A percentile compares a stretch with the other conserved stretches of the same genome.
These are phyloP conservation scores for Amblyornis subalaris DNA, from an alignment of 2,113 vertebrate genomes.

Conservation along the genomic window DNA sequence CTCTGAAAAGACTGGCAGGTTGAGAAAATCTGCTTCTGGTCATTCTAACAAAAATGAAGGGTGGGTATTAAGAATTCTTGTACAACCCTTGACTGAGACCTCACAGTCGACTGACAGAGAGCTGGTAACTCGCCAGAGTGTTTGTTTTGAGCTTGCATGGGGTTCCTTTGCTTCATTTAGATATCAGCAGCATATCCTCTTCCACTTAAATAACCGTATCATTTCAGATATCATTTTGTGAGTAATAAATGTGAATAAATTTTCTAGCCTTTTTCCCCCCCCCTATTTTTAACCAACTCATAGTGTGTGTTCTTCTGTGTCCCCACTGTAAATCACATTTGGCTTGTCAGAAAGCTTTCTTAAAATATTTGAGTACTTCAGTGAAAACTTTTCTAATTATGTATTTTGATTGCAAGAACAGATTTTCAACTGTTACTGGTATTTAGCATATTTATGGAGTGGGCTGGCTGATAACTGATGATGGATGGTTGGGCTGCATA, in stretches of 20 bases:
- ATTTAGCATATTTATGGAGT: background rate
- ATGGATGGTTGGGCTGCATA: background rate
- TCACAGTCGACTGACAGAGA: background rate
- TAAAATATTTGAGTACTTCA: background rate
- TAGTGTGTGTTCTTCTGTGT: background rate
- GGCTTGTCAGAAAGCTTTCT: background rate
- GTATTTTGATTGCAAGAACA: background rate
- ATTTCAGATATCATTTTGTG: background rate
- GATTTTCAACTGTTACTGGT: background rate
- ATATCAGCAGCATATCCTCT: background rate
- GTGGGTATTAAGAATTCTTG: background rate
- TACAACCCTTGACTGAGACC: background rate
- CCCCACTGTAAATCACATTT: background rate
- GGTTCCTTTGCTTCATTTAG: background rate
- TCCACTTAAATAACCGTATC: background rate
- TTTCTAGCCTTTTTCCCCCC: background rate
- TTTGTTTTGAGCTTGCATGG: background rate
- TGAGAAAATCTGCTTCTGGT: background rate
- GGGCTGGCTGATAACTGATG: background rate
- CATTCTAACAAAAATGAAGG: background rate
- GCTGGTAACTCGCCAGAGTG: background rate
- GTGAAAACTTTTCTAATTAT: background rate
- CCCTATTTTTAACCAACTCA: background rate
- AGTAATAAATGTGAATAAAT: background rate
- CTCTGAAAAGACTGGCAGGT: background rate